Base-by-base conservation (phyloP, 23 tunicate genomes). In the Ascidia mentula region DNA sequence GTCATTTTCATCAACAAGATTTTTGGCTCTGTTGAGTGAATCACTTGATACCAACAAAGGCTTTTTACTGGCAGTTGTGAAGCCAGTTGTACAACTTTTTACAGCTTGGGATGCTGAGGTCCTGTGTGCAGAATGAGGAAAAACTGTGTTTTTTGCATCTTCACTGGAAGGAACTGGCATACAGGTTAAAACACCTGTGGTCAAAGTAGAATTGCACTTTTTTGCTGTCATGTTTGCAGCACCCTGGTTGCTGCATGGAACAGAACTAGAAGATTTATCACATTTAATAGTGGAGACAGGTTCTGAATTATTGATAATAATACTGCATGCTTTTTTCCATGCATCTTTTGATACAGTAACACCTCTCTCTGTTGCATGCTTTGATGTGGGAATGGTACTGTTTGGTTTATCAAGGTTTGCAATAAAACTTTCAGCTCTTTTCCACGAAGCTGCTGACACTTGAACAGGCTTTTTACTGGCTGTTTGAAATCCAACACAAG, bases 401-500 rank as follows among this genome's bases (percentile, higher is more conserved):
- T n/a, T n/a, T n/a, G 65, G 13, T 53, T 3, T 20, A 53, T 53
- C 65, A 53, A 53, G 28, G 24, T 9, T 53, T 32, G 59, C 40
- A 70, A 79, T 60, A 9, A 79, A 34, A 35, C n/a, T 8, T 22
- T 53, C 34, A 28, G 61, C 82, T 59, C 26, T 79, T 35, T 79
- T 33, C 73, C 42, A 61, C 2, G 82, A 70, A 26, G 73, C 30
- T 17, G 73, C 32, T 33, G 82, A 79, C 0, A 60, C 69, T 32
- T 42, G 18, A 32, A 79, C 15, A 6, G 73, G 34, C 69, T 79
- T 79, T 18, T 59, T 79, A 61, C 82, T 79, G 33, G 82, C 82
- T 60, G 82, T 79, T 60, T 79, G 36, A 31, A 79, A 79, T 5
- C 73, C 73, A 79, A 61, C 82, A n/a, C 6, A 34, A 69, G 73